These are phyloP conservation scores for Grantiella picta DNA, from an alignment of 2,113 vertebrate species.

Conservation along the genomic window DNA sequence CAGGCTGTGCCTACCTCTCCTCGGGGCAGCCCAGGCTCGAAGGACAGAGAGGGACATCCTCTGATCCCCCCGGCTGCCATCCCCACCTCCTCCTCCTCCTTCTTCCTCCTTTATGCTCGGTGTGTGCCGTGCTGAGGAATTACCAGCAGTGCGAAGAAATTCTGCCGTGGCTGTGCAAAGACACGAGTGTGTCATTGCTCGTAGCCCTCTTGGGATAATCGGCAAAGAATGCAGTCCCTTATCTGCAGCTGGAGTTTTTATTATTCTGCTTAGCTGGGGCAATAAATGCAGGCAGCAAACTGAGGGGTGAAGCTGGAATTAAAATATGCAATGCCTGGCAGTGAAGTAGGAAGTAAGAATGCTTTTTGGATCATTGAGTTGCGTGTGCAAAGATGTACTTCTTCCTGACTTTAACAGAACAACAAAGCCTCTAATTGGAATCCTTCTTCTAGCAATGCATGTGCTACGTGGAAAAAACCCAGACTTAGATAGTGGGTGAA, in stretches of 20 bases:
- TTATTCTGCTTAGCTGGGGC: neutral
- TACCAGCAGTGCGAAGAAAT: neutral
- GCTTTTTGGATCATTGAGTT: neutral
- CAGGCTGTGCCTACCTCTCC: rapidly evolving
- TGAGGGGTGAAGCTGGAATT: neutral
- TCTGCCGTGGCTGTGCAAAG: neutral
- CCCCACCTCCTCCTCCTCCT: rapidly evolving
- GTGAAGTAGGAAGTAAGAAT: neutral
- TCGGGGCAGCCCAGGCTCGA: neutral
- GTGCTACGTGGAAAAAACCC: neutral
- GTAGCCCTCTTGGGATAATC: neutral
- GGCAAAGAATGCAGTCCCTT: neutral
- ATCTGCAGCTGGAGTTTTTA: neutral
- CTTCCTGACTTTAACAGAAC: neutral
- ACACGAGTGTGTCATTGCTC: neutral
- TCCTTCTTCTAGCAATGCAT: neutral
- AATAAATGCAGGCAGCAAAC: neutral
- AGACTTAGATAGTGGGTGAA: neutral
- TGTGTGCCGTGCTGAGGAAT: neutral
- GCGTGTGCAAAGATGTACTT: neutral
- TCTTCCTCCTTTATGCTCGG: rapidly evolving
- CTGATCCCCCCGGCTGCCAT: too few relatives aligned
- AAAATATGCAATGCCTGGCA: rapidly evolving
- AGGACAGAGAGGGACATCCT: rapidly evolving
- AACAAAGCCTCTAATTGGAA: neutral